Conservation (phyloP, 2,113 vertebrate species). For the Nesogale talazaci region DNA sequence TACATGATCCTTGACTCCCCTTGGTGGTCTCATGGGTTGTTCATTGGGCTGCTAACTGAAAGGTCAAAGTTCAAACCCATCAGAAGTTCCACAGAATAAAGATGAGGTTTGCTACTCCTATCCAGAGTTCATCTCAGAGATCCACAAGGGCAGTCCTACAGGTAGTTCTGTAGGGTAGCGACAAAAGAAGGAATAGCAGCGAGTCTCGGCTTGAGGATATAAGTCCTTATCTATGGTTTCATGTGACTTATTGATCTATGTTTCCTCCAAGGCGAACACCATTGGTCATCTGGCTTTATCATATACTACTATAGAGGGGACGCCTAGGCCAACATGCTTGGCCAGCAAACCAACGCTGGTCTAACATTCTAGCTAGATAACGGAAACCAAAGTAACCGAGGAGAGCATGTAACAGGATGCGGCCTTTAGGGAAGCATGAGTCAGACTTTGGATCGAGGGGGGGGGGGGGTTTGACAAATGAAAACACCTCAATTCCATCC, state of each 20-base stretch:
- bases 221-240: background rate
- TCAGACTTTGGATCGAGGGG: conserved; percentile 53
- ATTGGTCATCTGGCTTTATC: background rate
- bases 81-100: no score
- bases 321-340: conserved; percentile 26
- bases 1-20: background rate
- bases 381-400: conserved; percentile 40
- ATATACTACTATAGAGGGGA: background rate
- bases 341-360: conserved; percentile 32
- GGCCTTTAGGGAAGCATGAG: conserved; percentile 25
- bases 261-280: background rate
- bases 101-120: no score
- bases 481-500: background rate
- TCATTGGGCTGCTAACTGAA: no score
- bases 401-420: background rate
- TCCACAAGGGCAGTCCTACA: no score
- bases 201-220: background rate
- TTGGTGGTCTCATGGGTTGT: background rate
- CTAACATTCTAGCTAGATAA: conserved; percentile 49
- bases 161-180: no score
- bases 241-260: background rate
- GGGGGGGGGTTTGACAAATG: conserved; percentile 32
- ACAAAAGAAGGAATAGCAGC: no score
- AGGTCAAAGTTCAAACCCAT: no score
- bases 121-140: no score